These are phyloP conservation scores for Vireo griseus DNA, from an alignment of 2,797 vertebrate species.

Conservation along the genomic window DNA sequence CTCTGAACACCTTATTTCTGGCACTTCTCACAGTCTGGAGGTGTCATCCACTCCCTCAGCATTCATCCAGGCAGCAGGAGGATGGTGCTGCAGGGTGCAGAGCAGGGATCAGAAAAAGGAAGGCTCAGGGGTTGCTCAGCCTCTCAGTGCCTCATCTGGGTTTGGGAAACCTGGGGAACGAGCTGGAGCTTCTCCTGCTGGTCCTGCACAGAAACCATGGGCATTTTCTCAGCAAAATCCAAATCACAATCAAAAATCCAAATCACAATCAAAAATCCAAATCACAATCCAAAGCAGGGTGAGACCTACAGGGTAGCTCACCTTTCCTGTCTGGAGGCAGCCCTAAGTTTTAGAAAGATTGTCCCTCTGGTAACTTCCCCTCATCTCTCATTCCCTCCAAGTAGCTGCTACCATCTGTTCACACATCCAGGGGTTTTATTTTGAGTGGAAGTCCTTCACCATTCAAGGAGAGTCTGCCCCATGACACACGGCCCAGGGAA, in stretches of 20 bases:
- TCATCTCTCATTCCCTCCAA: not conserved
- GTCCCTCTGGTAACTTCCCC: not conserved
- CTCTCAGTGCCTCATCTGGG: not conserved
- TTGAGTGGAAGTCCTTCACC: not conserved
- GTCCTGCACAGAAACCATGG: not conserved
- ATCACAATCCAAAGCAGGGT: not conserved
- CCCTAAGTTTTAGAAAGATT: not conserved
- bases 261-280: no score
- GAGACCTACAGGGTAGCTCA: not conserved
- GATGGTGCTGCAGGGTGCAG: not conserved
- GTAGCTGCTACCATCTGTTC: not conserved
- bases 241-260: no score
- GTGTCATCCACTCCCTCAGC: not conserved
- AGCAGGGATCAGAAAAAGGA: not conserved
- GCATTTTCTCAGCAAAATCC: not conserved
- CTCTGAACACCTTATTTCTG: not conserved
- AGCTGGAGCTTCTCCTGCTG: not conserved
- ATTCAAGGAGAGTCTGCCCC: not conserved
- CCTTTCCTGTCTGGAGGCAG: not conserved
- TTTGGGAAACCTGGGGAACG: rapidly evolving
- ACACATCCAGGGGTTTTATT: not conserved
- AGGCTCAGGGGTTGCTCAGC: not conserved
- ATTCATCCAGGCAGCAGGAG: not conserved
- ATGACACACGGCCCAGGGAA: not conserved
- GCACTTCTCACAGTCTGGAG: not conserved